Evolutionary conservation across 2,888 invertebrate genomes (phyloP).

Genomic region (Euplagia quadripunctaria): DNA sequence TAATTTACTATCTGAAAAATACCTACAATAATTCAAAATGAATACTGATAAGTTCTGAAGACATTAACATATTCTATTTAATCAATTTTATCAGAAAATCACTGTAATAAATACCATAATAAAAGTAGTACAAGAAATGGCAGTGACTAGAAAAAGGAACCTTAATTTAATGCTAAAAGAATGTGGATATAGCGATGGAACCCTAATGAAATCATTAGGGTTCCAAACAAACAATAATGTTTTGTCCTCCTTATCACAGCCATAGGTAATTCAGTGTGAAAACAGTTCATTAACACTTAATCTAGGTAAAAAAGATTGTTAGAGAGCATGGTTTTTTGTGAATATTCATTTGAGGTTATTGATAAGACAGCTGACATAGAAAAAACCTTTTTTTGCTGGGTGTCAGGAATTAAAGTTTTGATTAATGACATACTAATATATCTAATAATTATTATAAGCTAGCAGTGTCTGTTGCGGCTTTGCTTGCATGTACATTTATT

Average conservation of each 20-base stretch:
- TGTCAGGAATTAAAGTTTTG: too few species aligned
- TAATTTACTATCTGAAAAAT: neutral
- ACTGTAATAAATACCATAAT: neutral
- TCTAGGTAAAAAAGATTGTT: conserved; percentile 53
- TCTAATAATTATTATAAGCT: too few species aligned
- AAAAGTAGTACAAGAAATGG: neutral
- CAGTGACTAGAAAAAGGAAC: neutral
- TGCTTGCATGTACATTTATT: too few species aligned
- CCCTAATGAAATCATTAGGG: too few species aligned
- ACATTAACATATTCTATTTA: too few species aligned
- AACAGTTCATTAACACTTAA: conserved; percentile 60
- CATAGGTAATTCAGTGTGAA: conserved; percentile 30
- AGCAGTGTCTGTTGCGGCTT: too few species aligned
- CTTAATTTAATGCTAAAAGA: neutral
- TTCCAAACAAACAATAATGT: neutral
- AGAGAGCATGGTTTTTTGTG: conserved; percentile 38
- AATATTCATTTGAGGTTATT: conserved; percentile 11
- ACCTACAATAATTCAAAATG: neutral
- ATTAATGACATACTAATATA: too few species aligned
- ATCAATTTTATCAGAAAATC: neutral
- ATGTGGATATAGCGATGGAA: neutral
- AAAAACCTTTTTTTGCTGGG: too few species aligned
- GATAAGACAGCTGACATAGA: too few species aligned
- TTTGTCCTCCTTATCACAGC: conserved; percentile 29
- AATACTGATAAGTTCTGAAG: neutral